A percentile compares a stretch with the other conserved stretches of the same genome.
These are phyloP conservation scores for Tiphia femorata DNA, from an alignment of 2,888 invertebrate species.

Conservation along the genomic window DNA sequence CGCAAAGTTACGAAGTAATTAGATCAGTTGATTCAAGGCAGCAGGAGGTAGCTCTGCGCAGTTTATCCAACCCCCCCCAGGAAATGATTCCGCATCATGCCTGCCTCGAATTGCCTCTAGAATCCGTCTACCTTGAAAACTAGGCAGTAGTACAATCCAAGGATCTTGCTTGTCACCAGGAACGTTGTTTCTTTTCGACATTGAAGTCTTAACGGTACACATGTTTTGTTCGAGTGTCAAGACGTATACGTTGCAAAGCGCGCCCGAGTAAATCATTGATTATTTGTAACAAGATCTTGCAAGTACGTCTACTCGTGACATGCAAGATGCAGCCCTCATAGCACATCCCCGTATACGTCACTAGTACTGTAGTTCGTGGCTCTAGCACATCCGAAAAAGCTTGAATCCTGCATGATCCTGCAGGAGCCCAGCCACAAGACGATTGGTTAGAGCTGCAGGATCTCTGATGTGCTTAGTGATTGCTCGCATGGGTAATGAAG, in stretches of 20 bases:
- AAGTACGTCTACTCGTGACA: constrained; percentile 40
- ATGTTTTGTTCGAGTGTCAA: no score
- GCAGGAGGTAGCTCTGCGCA: constrained; percentile 52
- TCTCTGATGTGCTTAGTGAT: constrained; percentile 48
- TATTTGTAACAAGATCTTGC: constrained; percentile 12
- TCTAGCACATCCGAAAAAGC: constrained; percentile 44
- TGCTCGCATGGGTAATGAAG: constrained; percentile 55
- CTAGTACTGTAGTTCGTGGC: constrained; percentile 41
- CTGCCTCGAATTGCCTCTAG: constrained; percentile 57
- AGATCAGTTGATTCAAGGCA: constrained; percentile 34
- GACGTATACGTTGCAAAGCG: no score
- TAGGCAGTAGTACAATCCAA: constrained; percentile 29
- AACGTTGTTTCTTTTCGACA: constrained; percentile 28
- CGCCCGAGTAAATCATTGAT: background rate
- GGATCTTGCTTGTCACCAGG: constrained; percentile 26
- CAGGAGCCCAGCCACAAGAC: constrained; percentile 58
- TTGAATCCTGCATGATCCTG: constrained; percentile 54
- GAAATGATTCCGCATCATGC: constrained; percentile 58
- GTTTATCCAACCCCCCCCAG: constrained; percentile 48
- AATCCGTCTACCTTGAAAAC: constrained; percentile 36
- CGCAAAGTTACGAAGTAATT: background rate
- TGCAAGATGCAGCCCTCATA: constrained; percentile 35
- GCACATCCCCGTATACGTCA: constrained; percentile 39
- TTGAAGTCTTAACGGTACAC: no score
- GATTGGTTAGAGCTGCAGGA: constrained; percentile 60